Percentiles rank a stretch among this genome's conserved stretches.
Evolutionary conservation across 2,888 invertebrate genomes (phyloP).

Genomic region (Patella depressa): DNA sequence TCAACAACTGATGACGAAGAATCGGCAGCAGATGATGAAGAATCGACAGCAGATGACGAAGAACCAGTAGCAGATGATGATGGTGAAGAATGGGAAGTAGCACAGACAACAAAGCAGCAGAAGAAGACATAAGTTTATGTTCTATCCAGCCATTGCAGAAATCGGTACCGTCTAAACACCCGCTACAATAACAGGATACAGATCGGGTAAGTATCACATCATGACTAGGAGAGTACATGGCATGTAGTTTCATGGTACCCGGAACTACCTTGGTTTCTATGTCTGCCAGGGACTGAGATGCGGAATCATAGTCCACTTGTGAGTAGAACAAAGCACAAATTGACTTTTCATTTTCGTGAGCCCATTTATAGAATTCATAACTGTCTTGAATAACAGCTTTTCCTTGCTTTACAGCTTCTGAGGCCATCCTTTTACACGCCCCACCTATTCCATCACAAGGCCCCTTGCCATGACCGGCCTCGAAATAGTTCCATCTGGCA

Average conservation of each 20-base stretch:
- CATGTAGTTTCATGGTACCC: slow-evolving; percentile 14
- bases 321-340: slow-evolving; percentile 8
- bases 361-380: slow-evolving; percentile 24
- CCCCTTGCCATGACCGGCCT: slow-evolving; percentile 37
- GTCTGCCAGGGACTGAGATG: background rate
- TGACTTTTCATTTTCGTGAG: background rate
- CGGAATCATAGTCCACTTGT: background rate
- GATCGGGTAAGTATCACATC: background rate
- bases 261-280: background rate
- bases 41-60: no score
- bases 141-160: background rate
- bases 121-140: no score
- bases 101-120: no score
- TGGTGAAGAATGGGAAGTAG: no score
- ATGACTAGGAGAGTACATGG: background rate
- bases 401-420: slow-evolving; percentile 33
- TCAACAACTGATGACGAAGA: background rate
- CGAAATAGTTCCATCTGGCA: slow-evolving; percentile 36
- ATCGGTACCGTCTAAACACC: background rate
- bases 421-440: slow-evolving; percentile 25
- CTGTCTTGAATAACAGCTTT: slow-evolving; percentile 27
- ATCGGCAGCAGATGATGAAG: no score
- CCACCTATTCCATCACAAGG: slow-evolving; percentile 39
- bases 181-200: background rate
- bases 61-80: no score